Base-by-base conservation (phyloP, 1,140 invertebrate species). In the Planococcus citri region DNA sequence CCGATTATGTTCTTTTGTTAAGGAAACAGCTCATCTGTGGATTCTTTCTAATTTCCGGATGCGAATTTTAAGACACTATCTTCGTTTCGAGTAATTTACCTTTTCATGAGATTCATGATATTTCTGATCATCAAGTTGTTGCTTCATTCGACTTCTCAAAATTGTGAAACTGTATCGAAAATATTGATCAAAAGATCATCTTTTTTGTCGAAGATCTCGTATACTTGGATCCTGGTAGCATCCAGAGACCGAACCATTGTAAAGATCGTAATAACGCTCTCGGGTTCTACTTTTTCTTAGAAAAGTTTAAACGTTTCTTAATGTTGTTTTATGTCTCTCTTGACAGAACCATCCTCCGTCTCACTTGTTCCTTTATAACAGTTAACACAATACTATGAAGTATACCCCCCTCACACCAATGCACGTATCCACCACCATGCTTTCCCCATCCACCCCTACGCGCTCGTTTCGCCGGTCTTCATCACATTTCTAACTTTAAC, bases 221-320 rank as follows among this genome's bases (percentile, higher is more conserved):
- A 37, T 14, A 8, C 33, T 6, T 37, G 6, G 6, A 37, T 14
- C 6, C 14, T 37, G 33, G 6, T 51, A 20, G 17, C n/a, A n/a
- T n/a, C n/a, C n/a, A n/a, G n/a, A n/a, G n/a, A n/a, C n/a, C n/a
- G n/a, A n/a, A n/a, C n/a, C n/a, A n/a, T n/a, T 17, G 17, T 51
- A 51, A 20, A 3, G 17, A 51, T 20, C 41, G 6, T 51, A 51
- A 17, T 3, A 51, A 51, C 41, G 41, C 41, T 14, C 41, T 9
- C 41, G 41, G 41, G 41, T 17, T 51, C 17, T 51, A 51, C 41
- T 51, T 51, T 51, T 51, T 51, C 41, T 51, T 17, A 51, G 41
- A 51, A 51, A 51, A 51, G 41, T 51, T 51, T 51, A 51, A 51
- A 51, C 41, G 41, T 51, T 51, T 51, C 41, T 51, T 51, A 51